phyloP scores from a whole-genome alignment of 1,140 invertebrate genomes.

The Adelges cooleyi region DNA sequence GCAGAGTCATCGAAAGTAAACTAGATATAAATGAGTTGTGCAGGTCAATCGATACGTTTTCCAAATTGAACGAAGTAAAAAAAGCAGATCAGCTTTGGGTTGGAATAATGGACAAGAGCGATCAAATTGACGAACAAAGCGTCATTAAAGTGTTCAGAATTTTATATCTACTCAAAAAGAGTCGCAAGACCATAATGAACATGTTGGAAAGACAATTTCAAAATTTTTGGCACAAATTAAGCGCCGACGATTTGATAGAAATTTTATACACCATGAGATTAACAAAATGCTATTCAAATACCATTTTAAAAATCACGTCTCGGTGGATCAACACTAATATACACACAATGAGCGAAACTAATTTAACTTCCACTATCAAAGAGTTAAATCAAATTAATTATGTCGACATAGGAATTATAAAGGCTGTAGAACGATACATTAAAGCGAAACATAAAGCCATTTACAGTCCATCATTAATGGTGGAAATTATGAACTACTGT shows the following conservation, averaged over 20 bases:
- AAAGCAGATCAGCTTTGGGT: constrained; percentile 56
- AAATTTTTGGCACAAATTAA: constrained; percentile 47
- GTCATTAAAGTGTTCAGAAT: constrained; percentile 47
- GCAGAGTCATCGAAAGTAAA: constrained; percentile 48
- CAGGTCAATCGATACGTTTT: constrained; percentile 43
- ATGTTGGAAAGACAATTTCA: constrained; percentile 50
- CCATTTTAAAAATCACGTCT: constrained; percentile 42
- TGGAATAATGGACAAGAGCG: constrained; percentile 47
- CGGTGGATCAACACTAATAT: constrained; percentile 52
- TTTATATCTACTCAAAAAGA: constrained; percentile 47
- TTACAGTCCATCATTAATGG: constrained; percentile 45
- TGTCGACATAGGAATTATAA: constrained; percentile 44
- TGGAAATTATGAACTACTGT: constrained; percentile 51
- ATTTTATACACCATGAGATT: constrained; percentile 41
- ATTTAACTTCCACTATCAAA: constrained; percentile 47
- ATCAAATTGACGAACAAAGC: constrained; percentile 47
- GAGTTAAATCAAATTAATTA: constrained; percentile 45
- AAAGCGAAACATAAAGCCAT: constrained; percentile 39
- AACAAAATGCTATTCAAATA: constrained; percentile 35
- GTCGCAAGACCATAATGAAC: constrained; percentile 48
- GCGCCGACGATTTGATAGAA: constrained; percentile 43
- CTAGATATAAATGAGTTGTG: constrained; percentile 51
- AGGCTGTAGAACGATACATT: constrained; percentile 50
- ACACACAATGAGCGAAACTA: constrained; percentile 47
- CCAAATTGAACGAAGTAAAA: constrained; percentile 38